Base-by-base conservation (phyloP, 2,797 vertebrate species). In the Salarias fasciatus region DNA sequence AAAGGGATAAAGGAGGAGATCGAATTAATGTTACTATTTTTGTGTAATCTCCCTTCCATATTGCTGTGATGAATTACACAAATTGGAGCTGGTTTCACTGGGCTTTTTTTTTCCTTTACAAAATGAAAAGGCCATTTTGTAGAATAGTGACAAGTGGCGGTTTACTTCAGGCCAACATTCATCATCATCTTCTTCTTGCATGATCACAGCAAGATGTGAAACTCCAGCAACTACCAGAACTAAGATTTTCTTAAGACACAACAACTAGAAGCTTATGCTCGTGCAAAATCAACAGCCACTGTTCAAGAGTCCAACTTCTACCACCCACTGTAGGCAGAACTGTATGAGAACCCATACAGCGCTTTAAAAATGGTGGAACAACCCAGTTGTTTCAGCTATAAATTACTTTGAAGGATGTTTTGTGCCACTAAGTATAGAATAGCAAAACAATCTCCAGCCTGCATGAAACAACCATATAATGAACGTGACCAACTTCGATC, bases 361-460 rank as follows among this genome's bases (percentile, higher is more conserved):
- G n/a, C n/a, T n/a, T n/a, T n/a, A n/a, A n/a, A n/a, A n/a, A n/a
- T n/a, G n/a, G n/a, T n/a, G n/a, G n/a, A n/a, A n/a, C n/a, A n/a
- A n/a, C n/a, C n/a, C n/a, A n/a, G n/a, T n/a, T n/a, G n/a, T n/a
- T n/a, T n/a, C n/a, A n/a, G n/a, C n/a, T n/a, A n/a, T n/a, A n/a
- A n/a, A n/a, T n/a, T n/a, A n/a, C n/a, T n/a, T n/a, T n/a, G n/a
- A n/a, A n/a, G n/a, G n/a, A n/a, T 55, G 6, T 59, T 56, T 61
- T 61, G 30, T 18, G 18, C 40, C 52, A 42, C 52, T 58, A 46
- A 77, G 60, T 70, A 79, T 40, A 83, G 77, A 46, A 57, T 6
- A 36, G 53, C n/a, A 66, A 82, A 79, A 85, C 72, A 73, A 69
- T 76, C 36, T 47, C 31, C 18, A n/a, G 13, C 38, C 46, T 60